Conservation (phyloP, 2,113 vertebrate genomes). For the Potamarius usumacintae region DNA sequence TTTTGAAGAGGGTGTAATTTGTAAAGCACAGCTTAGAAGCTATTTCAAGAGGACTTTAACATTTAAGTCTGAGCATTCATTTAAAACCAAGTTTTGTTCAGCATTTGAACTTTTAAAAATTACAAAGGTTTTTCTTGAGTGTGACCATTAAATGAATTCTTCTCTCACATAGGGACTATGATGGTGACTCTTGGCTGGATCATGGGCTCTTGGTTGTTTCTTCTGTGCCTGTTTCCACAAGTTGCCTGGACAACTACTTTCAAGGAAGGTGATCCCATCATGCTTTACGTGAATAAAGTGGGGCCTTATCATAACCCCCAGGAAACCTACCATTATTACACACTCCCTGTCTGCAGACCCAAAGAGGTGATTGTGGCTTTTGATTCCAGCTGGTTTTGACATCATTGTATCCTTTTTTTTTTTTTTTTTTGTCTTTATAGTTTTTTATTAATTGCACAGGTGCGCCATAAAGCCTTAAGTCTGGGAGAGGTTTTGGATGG, state of each 20-base stretch:
- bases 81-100: not conserved
- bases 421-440: not conserved
- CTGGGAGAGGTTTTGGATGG: conserved; percentile 89
- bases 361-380: conserved; percentile 72
- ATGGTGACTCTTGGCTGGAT: conserved; percentile 51
- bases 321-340: conserved; percentile 93
- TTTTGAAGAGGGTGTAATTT: not conserved
- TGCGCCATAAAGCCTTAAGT: conserved; percentile 86
- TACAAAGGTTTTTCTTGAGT: not conserved
- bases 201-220: conserved; percentile 62
- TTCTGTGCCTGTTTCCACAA: conserved; percentile 66
- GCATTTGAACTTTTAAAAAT: not conserved
- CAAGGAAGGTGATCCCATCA: conserved; percentile 79
- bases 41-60: not conserved
- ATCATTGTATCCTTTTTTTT: not conserved
- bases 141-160: not conserved
- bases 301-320: conserved; percentile 93
- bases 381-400: not conserved
- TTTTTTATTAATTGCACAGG: conserved; percentile 53
- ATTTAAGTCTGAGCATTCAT: not conserved
- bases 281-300: conserved; percentile 91
- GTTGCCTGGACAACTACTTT: conserved; percentile 71
- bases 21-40: not conserved
- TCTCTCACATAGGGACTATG: conserved; percentile 49
- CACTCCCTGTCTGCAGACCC: conserved; percentile 86